Percentiles rank a stretch among this genome's conserved stretches.
Conservation (phyloP, 2,113 vertebrate genomes). For the Macquaria australasica region DNA sequence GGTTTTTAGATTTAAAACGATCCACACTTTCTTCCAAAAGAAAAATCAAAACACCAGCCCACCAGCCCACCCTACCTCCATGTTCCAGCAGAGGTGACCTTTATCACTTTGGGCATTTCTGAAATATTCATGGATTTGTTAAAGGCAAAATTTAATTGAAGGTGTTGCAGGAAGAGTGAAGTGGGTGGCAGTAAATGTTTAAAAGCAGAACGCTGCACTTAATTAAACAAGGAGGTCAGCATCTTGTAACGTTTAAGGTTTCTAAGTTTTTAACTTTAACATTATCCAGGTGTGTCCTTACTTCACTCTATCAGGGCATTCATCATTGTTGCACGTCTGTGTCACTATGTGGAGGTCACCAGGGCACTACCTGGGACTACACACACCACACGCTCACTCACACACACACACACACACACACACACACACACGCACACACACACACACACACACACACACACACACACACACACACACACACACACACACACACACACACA, state of each 20-base stretch:
- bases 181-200: conserved; percentile 74
- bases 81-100: neutral
- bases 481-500: neutral
- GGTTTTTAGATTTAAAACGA: conserved; percentile 8
- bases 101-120: conserved; percentile 33
- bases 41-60: neutral
- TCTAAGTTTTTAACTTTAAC: conserved; percentile 70
- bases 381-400: conserved; percentile 7
- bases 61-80: neutral
- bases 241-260: conserved; percentile 81
- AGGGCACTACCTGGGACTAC: conserved; percentile 61
- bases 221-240: conserved; percentile 81
- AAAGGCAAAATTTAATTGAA: conserved; percentile 63
- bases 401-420: conserved; percentile 17
- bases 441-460: neutral
- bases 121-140: conserved; percentile 62
- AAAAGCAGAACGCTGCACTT: conserved; percentile 77
- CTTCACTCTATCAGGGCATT: conserved; percentile 71
- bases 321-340: conserved; percentile 74
- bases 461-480: conserved; percentile 14
- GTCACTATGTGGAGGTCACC: conserved; percentile 72
- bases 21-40: conserved; percentile 13
- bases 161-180: conserved; percentile 70
- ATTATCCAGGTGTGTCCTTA: conserved; percentile 78
- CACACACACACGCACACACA: neutral